phyloP scores from a whole-genome alignment of 2,113 vertebrate species.

The Garra rufa region DNA sequence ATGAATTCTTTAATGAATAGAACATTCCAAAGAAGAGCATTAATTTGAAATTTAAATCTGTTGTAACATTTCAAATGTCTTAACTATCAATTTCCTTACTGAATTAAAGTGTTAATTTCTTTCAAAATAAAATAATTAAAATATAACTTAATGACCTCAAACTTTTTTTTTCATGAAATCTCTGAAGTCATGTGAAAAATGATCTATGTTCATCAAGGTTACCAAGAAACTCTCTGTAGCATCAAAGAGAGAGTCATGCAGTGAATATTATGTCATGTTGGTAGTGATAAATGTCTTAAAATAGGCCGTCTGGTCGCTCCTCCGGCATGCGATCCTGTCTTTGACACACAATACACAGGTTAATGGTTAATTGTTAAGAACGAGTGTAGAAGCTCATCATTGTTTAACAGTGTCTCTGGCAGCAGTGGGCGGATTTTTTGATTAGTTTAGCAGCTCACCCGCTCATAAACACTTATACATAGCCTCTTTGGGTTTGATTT shows the following conservation, averaged over 20 bases:
- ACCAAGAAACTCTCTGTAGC: background rate
- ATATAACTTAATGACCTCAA: too few relatives aligned
- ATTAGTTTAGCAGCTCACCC: conserved; percentile 28
- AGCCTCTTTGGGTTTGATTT: conserved; percentile 20
- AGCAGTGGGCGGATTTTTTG: background rate
- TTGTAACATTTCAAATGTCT: too few relatives aligned
- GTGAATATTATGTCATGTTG: conserved; percentile 15
- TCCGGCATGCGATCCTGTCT: background rate
- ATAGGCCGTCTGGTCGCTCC: background rate
- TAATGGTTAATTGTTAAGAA: conserved; percentile 7
- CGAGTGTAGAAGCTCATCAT: background rate
- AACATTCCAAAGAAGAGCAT: too few relatives aligned
- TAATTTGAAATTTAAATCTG: too few relatives aligned
- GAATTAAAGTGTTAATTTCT: too few relatives aligned
- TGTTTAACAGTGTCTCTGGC: background rate
- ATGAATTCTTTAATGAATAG: too few relatives aligned
- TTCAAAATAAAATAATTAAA: too few relatives aligned
- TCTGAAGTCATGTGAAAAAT: background rate
- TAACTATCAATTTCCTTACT: too few relatives aligned
- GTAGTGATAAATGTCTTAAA: conserved; percentile 31
- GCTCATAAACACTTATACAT: conserved; percentile 6
- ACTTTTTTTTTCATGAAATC: background rate
- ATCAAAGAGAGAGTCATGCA: background rate
- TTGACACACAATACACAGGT: background rate
- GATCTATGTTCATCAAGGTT: background rate